Base-by-base conservation (phyloP, 2,888 invertebrate species). In the Eupithecia abbreviata region DNA sequence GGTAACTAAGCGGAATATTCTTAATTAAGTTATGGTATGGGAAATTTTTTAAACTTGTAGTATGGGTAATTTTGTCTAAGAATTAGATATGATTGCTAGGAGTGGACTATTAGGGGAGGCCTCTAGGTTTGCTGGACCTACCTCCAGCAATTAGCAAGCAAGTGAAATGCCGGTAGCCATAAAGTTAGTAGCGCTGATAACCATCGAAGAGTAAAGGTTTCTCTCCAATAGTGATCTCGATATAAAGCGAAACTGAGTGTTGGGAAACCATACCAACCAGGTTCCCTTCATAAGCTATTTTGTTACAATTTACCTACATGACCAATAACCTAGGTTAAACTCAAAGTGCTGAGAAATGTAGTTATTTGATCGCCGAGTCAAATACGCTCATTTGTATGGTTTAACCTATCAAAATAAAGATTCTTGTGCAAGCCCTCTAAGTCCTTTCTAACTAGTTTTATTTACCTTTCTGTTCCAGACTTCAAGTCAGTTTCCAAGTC, bases 381-480 rank as follows among this genome's bases (percentile, higher is more conserved):
- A 10, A 47, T 47, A 51, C 51, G 15, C 6, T 2, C 1, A n/a
- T n/a, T 51, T 51, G 6, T 51, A 51, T 51, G 51, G 15, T 51
- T n/a, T 15, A 15, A 51, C 6, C 6, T 5, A 51, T 51, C 15
- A 51, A 51, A 51, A 15, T 51, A 13, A 15, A 13, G 51, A 51
- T 51, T 49, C 49, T 49, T 51, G 15, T 15, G 51, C 15, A 5
- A 15, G 15, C 15, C 4, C 4, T 0, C 13, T 9, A n/a, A 58
- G 18, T 9, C 3, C 9, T 18, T 30, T 30, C n/a, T 62, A 10
- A 62, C 62, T 30, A 10, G 62, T 62, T 18, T 62, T 66, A 66
- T 66, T 66, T 42, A 66, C 66, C 66, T 42, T 66, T 47, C 45
- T 69, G 79, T 79, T 89, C 66, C 89, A 93, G 93, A 82, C 77